A percentile compares a stretch with the other conserved stretches of the same genome.
Conservation (phyloP, 2,113 vertebrate genomes). For the Acrocephalus kingi region DNA sequence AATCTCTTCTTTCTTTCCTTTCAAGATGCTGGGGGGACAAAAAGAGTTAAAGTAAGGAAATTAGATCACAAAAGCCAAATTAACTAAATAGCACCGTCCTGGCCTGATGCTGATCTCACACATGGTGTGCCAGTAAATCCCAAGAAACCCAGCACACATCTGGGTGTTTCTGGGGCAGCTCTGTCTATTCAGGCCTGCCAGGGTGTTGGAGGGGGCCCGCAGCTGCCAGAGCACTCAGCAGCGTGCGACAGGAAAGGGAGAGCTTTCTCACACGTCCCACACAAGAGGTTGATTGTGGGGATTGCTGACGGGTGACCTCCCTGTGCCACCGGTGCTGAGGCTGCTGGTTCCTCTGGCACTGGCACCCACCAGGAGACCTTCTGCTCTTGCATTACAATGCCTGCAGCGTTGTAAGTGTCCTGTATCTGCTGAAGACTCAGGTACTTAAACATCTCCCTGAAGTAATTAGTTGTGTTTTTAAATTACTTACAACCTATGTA, state of each 20-base stretch:
- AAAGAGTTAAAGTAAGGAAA: constrained; percentile 41
- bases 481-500: neutral
- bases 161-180: constrained; percentile 25
- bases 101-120: neutral
- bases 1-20: neutral
- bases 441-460: neutral
- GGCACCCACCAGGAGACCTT: neutral
- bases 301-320: constrained; percentile 35
- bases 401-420: neutral
- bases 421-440: neutral
- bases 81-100: neutral
- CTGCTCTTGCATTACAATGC: constrained; percentile 7
- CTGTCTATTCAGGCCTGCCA: constrained; percentile 38
- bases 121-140: constrained; percentile 5
- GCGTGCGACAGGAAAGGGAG: constrained; percentile 69
- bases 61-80: constrained; percentile 20
- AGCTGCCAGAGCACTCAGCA: constrained; percentile 46
- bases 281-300: constrained; percentile 58
- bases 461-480: constrained; percentile 29
- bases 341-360: neutral
- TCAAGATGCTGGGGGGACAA: neutral
- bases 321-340: neutral
- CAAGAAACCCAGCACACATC: neutral
- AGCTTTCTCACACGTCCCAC: constrained; percentile 56
- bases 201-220: neutral